Evolutionary conservation across 2,113 vertebrate species (phyloP).

Genomic region (Channa argus): DNA sequence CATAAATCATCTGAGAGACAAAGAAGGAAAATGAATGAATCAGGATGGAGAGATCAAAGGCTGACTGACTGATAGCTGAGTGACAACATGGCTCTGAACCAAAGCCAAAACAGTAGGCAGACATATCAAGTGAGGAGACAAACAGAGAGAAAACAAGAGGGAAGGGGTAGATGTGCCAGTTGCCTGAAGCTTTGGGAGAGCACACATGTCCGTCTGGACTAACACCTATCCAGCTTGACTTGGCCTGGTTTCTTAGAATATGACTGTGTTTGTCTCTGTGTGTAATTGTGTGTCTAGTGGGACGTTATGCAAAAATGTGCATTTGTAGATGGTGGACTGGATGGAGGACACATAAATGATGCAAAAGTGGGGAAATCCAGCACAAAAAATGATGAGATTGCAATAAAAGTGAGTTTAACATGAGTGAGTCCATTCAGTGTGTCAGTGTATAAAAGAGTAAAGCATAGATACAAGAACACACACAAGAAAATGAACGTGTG

Average conservation of each 20-base stretch:
- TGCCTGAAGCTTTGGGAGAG: conserved; percentile 19
- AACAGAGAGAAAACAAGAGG: conserved; percentile 11
- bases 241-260: conserved; percentile 41
- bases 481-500: conserved; percentile 29
- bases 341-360: neutral
- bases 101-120: conserved; percentile 49
- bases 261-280: conserved; percentile 4
- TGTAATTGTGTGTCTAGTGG: conserved; percentile 3
- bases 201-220: conserved; percentile 31
- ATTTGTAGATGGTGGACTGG: neutral
- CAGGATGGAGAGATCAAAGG: conserved; percentile 24
- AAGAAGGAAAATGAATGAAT: conserved; percentile 12
- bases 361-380: no score
- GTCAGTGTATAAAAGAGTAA: neutral
- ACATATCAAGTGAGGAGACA: conserved; percentile 24
- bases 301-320: neutral
- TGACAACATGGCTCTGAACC: conserved; percentile 23
- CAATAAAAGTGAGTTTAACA: neutral
- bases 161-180: conserved; percentile 25
- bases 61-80: neutral
- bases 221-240: conserved; percentile 8
- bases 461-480: conserved; percentile 36
- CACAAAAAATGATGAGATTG: neutral
- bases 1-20: conserved; percentile 14
- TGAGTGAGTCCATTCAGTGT: neutral